Evolutionary conservation across 2,797 vertebrate species (phyloP).

Genomic region (Australoheros facetus): DNA sequence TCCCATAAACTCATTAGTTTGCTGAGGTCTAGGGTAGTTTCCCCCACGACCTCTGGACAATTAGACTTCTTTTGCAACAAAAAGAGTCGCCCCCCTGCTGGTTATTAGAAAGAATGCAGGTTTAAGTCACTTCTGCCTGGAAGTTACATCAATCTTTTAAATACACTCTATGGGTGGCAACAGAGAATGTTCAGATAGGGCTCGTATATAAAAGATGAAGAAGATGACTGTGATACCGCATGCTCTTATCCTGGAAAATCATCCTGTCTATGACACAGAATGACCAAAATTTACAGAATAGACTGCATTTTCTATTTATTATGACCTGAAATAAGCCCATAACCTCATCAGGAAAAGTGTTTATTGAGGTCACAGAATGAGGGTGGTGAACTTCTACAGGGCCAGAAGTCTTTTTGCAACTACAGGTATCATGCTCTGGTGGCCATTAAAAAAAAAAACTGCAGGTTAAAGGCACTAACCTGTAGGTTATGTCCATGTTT

Average conservation of each 20-base stretch:
- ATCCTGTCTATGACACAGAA: no score
- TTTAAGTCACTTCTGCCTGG: neutral
- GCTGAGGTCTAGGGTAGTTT: neutral
- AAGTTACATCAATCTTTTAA: no score
- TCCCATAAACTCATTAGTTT: neutral
- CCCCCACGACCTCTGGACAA: neutral
- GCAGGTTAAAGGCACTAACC: neutral
- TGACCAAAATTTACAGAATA: no score
- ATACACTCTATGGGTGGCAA: no score
- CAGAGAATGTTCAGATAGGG: neutral
- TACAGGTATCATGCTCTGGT: neutral
- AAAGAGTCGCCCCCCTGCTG: neutral
- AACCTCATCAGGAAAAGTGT: neutral
- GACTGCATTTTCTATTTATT: neutral
- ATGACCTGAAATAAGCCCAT: neutral
- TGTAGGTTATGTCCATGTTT: no score
- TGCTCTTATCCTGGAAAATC: no score
- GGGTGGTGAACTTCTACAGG: neutral
- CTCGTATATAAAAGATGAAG: neutral
- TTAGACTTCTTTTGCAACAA: neutral
- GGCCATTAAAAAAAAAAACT: neutral
- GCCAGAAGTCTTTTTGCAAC: neutral
- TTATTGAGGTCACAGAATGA: neutral
- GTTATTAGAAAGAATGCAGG: neutral
- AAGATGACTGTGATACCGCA: no score